These are phyloP conservation scores for Dasypogon diadema DNA, from an alignment of 2,888 invertebrate species.

Conservation along the genomic window DNA sequence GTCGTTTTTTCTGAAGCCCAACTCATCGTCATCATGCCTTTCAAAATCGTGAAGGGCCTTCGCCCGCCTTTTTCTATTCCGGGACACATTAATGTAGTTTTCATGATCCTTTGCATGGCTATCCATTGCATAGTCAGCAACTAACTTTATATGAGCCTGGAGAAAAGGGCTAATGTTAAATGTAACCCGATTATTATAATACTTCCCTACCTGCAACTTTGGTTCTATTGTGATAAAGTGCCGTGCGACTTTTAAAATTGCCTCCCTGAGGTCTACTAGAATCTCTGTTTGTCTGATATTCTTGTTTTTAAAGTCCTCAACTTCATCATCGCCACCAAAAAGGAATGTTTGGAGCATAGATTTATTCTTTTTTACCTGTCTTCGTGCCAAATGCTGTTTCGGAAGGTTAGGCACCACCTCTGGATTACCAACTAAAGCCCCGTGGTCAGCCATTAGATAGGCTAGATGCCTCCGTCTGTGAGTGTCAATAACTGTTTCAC, in stretches of 20 bases:
- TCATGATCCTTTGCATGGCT: constrained; percentile 95
- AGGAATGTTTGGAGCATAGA: constrained; percentile 90
- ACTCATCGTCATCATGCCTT: constrained; percentile 96
- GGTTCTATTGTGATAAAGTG: constrained; percentile 96
- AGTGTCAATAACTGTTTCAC: constrained; percentile 81
- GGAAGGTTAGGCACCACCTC: constrained; percentile 91
- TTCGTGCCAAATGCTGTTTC: constrained; percentile 87
- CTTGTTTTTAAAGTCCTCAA: constrained; percentile 91
- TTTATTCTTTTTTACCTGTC: constrained; percentile 91
- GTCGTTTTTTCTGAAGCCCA: constrained; percentile 98
- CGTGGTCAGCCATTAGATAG: constrained; percentile 97
- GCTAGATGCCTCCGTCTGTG: constrained; percentile 93
- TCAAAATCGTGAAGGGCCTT: constrained; percentile 98
- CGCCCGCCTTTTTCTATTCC: constrained; percentile 88
- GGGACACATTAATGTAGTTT: constrained; percentile 92
- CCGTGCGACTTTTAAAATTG: constrained; percentile 91
- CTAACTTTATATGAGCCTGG: constrained; percentile 78
- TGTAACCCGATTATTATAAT: neutral
- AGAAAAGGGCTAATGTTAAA: no score
- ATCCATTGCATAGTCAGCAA: constrained; percentile 96
- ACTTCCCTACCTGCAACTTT: constrained; percentile 73
- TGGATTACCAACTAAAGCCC: constrained; percentile 91
- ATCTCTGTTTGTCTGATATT: constrained; percentile 99
- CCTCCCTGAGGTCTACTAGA: constrained; percentile 96
- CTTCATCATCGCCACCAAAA: constrained; percentile 78